Percentiles rank a stretch among this genome's conserved stretches.
Conservation (phyloP, 2,888 invertebrate genomes). For the Phymatocera aterrima region DNA sequence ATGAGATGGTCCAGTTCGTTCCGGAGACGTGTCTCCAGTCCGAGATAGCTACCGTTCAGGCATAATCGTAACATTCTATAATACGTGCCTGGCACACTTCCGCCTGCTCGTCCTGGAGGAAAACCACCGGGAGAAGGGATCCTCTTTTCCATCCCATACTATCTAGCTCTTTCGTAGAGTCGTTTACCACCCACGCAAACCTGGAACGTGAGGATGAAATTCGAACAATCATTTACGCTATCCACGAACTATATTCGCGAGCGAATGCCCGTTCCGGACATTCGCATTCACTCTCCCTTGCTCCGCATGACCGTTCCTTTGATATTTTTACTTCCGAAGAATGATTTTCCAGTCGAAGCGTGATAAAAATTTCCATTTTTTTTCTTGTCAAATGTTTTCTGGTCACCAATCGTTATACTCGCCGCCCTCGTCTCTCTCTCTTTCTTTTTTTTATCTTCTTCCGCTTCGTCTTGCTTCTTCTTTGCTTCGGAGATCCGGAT, state of each 20-base stretch:
- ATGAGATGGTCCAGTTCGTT: constrained; percentile 24
- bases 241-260: background rate
- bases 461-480: no score
- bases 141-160: background rate
- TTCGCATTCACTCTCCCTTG: background rate
- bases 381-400: background rate
- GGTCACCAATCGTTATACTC: no score
- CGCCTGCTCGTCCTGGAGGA: background rate
- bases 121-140: constrained; percentile 7
- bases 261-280: background rate
- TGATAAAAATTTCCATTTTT: background rate
- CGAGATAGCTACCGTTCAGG: constrained; percentile 16
- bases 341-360: background rate
- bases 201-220: constrained; percentile 35
- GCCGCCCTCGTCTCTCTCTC: no score
- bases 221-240: constrained; percentile 32
- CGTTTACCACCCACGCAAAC: constrained; percentile 37
- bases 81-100: constrained; percentile 36
- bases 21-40: constrained; percentile 36
- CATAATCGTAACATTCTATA: constrained; percentile 44
- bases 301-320: background rate
- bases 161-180: constrained; percentile 1
- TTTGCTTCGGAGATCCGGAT: no score
- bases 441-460: no score
- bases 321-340: background rate